Evolutionary conservation across 2,113 vertebrate genomes (phyloP), one percentile per base, ranked within the genome.

Genomic region (Peromyscus maniculatus): DNA sequence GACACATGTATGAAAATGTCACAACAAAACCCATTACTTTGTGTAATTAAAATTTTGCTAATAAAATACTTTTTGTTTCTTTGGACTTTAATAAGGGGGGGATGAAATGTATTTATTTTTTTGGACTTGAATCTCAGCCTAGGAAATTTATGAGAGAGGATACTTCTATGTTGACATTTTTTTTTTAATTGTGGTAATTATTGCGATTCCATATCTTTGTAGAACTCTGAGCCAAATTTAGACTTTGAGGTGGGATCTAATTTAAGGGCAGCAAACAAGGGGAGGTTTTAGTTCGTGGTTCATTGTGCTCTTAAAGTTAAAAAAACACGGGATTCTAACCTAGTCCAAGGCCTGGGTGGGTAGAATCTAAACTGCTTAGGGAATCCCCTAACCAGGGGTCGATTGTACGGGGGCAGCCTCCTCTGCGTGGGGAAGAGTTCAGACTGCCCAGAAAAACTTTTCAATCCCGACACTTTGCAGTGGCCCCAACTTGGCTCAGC

Each of bases 71-170:
- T 93, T 55, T 93, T 75, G 26, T 87, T 86, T 95, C 66, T 89
- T 82, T 67, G 57, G 87, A 67, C 43, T 96, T 89, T 39, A 96
- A 86, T 88, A 96, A 87, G 43, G 43, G 74, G 52, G 52, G 79
- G 92, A 95, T 52, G 39, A 59, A 84, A 69, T 86, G 62, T 52
- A 36, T 24, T 49, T n/a, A 1, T 78, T 26, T 46, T 49, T 79
- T 93, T 84, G 52, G 0, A 72, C 26, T 49, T 78, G 11, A 80
- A 74, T 87, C 91, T 74, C 0, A 74, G 46, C 28, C 55, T 62
- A n/a, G 72, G 57, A 89, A 57, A 59, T 80, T 91, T 77, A 62
- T 16, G 12, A 19, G 69, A 71, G 49, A 55, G 16, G 28, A 16
- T 6, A 16, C 31, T 52, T 93, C 74, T 72, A 7, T n/a, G 46